These are phyloP conservation scores for Leucosticte australis DNA, from an alignment of 2,113 vertebrate genomes.

Conservation along the genomic window DNA sequence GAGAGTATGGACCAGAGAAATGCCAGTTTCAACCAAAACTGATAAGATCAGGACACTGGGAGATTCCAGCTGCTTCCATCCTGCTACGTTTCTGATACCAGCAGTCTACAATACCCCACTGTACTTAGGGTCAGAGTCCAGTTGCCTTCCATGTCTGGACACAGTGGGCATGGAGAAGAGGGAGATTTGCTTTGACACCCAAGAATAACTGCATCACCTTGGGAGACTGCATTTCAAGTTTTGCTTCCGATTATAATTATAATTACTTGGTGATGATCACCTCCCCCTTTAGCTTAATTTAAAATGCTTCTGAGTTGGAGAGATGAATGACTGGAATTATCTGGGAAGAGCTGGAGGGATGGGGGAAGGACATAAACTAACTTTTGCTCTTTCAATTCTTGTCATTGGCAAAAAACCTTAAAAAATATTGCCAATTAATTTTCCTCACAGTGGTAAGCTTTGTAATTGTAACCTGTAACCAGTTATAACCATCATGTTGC, in stretches of 20 bases:
- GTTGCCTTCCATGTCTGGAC: background rate
- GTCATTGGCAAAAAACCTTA: slow-evolving; percentile 12
- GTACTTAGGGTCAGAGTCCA: background rate
- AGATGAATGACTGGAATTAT: slow-evolving; percentile 47
- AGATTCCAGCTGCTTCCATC: background rate
- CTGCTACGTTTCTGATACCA: background rate
- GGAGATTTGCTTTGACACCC: background rate
- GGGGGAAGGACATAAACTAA: slow-evolving; percentile 20
- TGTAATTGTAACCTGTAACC: slow-evolving; percentile 38
- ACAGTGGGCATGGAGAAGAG: background rate
- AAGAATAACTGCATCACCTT: slow-evolving; percentile 39
- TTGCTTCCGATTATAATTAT: slow-evolving; percentile 47
- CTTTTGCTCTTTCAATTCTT: slow-evolving; percentile 3
- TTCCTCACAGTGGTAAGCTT: slow-evolving; percentile 26
- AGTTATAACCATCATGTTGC: background rate
- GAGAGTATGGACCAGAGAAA: background rate
- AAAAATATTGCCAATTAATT: slow-evolving; percentile 49
- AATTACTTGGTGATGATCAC: slow-evolving; percentile 51
- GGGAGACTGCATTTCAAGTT: slow-evolving; percentile 30
- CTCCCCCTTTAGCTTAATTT: slow-evolving; percentile 51
- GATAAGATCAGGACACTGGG: background rate
- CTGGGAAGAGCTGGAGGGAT: slow-evolving; percentile 23
- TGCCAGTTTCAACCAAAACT: background rate
- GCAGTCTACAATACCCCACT: background rate
- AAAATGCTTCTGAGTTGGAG: slow-evolving; percentile 34